Conservation (phyloP, 1,140 invertebrate genomes). For the Leptinotarsa defecta region DNA sequence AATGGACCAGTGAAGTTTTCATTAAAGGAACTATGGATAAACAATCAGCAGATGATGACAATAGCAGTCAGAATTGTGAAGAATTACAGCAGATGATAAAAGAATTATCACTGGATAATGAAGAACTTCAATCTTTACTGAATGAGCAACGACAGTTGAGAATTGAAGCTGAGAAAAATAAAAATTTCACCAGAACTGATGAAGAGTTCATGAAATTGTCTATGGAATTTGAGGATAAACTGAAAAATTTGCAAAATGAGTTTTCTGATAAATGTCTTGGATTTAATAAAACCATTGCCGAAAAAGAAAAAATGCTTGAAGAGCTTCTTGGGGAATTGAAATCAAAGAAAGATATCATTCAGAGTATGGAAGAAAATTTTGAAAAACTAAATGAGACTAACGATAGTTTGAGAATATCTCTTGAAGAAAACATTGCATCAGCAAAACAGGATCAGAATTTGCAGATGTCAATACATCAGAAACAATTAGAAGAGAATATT, state of each 20-base stretch:
- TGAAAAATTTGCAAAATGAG: slow-evolving; percentile 9
- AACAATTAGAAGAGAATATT: background rate
- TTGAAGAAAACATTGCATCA: background rate
- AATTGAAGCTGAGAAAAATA: slow-evolving; percentile 46
- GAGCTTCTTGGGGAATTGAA: slow-evolving; percentile 3
- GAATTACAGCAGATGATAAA: slow-evolving; percentile 62
- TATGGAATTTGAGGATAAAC: slow-evolving; percentile 17
- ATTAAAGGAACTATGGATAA: slow-evolving; percentile 18
- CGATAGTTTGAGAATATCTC: background rate
- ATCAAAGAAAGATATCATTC: slow-evolving; percentile 10
- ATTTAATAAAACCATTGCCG: background rate
- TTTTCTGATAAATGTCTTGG: background rate
- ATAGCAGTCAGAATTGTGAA: slow-evolving; percentile 48
- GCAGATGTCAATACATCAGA: background rate
- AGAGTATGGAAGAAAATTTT: slow-evolving; percentile 18
- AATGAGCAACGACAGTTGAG: slow-evolving; percentile 60
- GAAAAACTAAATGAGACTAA: slow-evolving; percentile 17
- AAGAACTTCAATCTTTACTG: slow-evolving; percentile 70
- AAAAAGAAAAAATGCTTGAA: background rate
- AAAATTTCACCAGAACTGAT: slow-evolving; percentile 30
- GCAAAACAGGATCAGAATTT: background rate
- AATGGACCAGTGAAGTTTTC: slow-evolving; percentile 60
- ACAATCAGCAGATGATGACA: slow-evolving; percentile 6
- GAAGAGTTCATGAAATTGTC: slow-evolving; percentile 30
- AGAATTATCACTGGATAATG: slow-evolving; percentile 71